A percentile compares a stretch with the other conserved stretches of the same genome.
Conservation (phyloP, 2,113 vertebrate genomes). For the Gobius niger region DNA sequence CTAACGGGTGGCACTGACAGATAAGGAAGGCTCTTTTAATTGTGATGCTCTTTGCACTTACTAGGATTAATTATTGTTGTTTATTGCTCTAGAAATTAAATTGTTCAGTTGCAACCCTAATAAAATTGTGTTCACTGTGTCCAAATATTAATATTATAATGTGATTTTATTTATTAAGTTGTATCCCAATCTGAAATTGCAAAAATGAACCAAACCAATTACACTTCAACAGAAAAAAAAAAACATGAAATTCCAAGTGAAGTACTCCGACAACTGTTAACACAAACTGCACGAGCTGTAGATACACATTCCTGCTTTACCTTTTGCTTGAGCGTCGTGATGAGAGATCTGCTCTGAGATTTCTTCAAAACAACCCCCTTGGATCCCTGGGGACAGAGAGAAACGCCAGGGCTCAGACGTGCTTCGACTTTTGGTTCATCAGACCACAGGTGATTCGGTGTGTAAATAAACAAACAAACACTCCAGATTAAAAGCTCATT, state of each 20-base stretch:
- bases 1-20: conserved; percentile 7
- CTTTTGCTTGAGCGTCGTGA: conserved; percentile 92
- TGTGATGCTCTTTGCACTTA: conserved; percentile 3
- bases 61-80: not conserved
- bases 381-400: conserved; percentile 77
- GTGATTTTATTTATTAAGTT: too few species aligned
- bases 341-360: conserved; percentile 87
- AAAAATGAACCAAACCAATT: too few species aligned
- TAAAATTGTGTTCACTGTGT: not conserved
- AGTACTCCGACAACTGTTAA: not conserved
- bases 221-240: too few species aligned
- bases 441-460: conserved; percentile 27
- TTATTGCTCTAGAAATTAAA: not conserved
- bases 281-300: not conserved
- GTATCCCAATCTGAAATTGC: too few species aligned
- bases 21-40: conserved; percentile 7
- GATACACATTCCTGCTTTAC: conserved; percentile 68
- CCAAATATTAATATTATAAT: not conserved
- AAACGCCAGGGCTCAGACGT: conserved; percentile 5
- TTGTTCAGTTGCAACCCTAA: not conserved
- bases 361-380: conserved; percentile 89
- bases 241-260: not conserved
- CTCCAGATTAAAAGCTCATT: conserved; percentile 30
- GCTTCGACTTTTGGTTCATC: conserved; percentile 4
- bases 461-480: conserved; percentile 27